phyloP scores from a whole-genome alignment of 2,797 vertebrate species.

The Aplochiton taeniatus region DNA sequence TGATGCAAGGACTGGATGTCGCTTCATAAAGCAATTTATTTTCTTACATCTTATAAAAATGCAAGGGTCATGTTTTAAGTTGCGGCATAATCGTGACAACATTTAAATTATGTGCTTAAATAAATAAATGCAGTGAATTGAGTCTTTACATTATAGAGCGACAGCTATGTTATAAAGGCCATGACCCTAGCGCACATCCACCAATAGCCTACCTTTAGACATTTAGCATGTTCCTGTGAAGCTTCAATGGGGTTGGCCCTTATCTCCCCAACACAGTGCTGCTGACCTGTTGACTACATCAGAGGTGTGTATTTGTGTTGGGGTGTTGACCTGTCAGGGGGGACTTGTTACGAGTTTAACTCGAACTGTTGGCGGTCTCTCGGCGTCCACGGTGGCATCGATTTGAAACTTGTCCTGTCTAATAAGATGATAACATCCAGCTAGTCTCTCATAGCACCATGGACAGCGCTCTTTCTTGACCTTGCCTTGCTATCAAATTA shows the following conservation, averaged over 20 bases:
- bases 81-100: no score
- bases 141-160: no score
- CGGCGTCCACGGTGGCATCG: constrained; percentile 77
- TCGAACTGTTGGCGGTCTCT: constrained; percentile 74
- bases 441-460: constrained; percentile 83
- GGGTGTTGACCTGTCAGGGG: constrained; percentile 74
- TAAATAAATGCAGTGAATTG: no score
- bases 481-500: constrained; percentile 76
- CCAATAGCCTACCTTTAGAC: no score
- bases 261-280: constrained; percentile 62
- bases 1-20: no score
- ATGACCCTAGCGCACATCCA: no score
- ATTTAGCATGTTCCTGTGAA: no score
- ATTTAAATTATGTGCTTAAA: no score
- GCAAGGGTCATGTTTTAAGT: no score
- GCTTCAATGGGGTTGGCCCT: constrained; percentile 60
- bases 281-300: constrained; percentile 70
- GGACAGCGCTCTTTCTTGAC: constrained; percentile 87
- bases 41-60: no score
- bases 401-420: constrained; percentile 81
- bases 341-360: constrained; percentile 73
- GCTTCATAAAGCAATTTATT: no score
- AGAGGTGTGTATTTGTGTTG: constrained; percentile 69
- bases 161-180: no score
- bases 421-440: constrained; percentile 81